Percentiles rank a stretch among this genome's conserved stretches.
phyloP scores from a whole-genome alignment of 2,113 vertebrate species.

The Nesogale talazaci region DNA sequence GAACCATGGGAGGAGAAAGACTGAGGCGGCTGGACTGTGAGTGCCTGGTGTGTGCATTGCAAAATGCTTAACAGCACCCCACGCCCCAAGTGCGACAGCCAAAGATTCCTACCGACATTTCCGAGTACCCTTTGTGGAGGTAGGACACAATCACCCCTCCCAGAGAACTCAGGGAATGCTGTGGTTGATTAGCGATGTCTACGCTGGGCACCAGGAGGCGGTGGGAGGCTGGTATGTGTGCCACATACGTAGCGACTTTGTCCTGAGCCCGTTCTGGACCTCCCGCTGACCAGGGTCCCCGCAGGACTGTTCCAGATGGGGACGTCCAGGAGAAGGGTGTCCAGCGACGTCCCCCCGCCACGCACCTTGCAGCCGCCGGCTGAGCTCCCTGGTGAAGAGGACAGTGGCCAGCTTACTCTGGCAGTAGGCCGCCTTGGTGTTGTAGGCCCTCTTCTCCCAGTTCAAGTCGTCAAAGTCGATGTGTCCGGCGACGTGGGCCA shows the following conservation, averaged over 20 bases:
- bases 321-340: not conserved
- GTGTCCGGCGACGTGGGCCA: slow-evolving; percentile 90
- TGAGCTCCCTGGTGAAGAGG: slow-evolving; percentile 91
- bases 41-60: no score
- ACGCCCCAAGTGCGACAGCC: no score
- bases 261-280: not conserved
- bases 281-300: accelerated
- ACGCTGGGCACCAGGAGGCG: accelerated
- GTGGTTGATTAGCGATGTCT: not conserved
- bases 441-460: slow-evolving; percentile 90
- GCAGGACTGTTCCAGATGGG: not conserved
- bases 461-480: slow-evolving; percentile 92
- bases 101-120: no score
- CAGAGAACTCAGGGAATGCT: not conserved
- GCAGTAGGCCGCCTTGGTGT: slow-evolving; percentile 93
- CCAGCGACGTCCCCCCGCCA: accelerated
- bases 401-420: slow-evolving; percentile 93
- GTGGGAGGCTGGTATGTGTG: accelerated
- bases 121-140: no score
- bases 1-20: no score
- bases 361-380: slow-evolving; percentile 88
- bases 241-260: not conserved
- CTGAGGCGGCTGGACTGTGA: no score
- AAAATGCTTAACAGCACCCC: no score
- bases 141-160: no score